Conservation (phyloP, 2,888 invertebrate species). For the Campoplex capitator region DNA sequence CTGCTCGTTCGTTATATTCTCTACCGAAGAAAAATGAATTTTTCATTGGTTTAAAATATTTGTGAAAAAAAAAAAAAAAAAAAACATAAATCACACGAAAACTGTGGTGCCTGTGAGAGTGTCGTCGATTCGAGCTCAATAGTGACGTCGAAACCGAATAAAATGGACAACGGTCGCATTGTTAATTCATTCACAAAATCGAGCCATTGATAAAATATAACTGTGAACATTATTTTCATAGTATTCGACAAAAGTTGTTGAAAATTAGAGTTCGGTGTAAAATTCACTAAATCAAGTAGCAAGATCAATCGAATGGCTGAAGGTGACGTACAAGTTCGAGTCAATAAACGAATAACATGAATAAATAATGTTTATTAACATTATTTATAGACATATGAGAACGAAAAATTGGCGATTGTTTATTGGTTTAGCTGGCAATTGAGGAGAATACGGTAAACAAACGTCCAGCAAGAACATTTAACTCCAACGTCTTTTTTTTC, state of each 20-base stretch:
- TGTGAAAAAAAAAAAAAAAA: too few species aligned
- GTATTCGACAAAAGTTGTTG: background rate
- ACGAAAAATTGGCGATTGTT: conserved; percentile 30
- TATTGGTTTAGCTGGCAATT: conserved; percentile 45
- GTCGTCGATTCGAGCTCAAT: background rate
- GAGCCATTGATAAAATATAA: background rate
- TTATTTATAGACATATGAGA: conserved; percentile 31
- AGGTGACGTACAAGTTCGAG: background rate
- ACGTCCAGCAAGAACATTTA: conserved; percentile 9
- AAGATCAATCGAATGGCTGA: background rate
- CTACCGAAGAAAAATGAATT: background rate
- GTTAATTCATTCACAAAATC: background rate
- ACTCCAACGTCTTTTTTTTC: conserved; percentile 1
- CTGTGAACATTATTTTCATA: background rate
- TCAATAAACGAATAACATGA: conserved; percentile 16
- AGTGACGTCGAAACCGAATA: background rate
- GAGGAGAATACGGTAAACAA: conserved; percentile 43
- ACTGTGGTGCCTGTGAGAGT: background rate
- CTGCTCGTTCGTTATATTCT: background rate
- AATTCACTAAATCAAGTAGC: background rate
- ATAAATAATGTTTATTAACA: background rate
- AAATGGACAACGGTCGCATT: background rate
- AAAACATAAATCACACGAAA: background rate
- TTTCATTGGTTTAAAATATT: background rate
- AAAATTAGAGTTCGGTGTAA: background rate